A percentile compares a stretch with the other conserved stretches of the same genome.
Evolutionary conservation across 2,888 invertebrate genomes (phyloP).

Genomic region (Oscheius myriophilus): DNA sequence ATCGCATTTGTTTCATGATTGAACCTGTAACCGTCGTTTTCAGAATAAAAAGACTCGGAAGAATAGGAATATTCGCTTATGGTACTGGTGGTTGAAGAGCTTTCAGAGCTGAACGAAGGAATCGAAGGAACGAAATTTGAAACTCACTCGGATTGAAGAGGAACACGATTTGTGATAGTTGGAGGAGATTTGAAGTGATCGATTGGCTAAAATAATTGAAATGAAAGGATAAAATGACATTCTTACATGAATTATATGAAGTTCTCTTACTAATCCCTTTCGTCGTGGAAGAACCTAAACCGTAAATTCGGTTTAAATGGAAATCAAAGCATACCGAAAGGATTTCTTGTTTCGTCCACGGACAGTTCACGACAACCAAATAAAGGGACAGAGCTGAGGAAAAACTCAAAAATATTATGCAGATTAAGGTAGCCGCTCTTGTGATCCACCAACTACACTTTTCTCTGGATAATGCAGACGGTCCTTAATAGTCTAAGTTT

Average conservation of each 20-base stretch:
- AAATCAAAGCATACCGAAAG: too few relatives aligned
- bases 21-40: neutral
- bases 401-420: neutral
- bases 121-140: neutral
- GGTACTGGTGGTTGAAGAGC: neutral
- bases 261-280: neutral
- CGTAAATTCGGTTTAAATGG: too few relatives aligned
- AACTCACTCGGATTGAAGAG: neutral
- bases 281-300: neutral
- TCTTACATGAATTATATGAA: constrained; percentile 21
- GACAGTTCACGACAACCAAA: constrained; percentile 3
- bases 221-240: neutral
- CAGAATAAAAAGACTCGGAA: too few relatives aligned
- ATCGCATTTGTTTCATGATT: too few relatives aligned
- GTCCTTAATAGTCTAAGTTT: neutral
- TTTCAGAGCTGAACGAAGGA: neutral
- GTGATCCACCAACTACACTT: constrained; percentile 11
- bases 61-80: too few relatives aligned
- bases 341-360: constrained; percentile 14
- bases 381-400: neutral
- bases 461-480: neutral
- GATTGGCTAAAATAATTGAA: constrained; percentile 23
- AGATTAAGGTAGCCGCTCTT: neutral
- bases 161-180: constrained; percentile 10
- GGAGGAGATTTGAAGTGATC: constrained; percentile 28